phyloP scores from a whole-genome alignment of 2,797 vertebrate species.

The Champsocephalus esox region DNA sequence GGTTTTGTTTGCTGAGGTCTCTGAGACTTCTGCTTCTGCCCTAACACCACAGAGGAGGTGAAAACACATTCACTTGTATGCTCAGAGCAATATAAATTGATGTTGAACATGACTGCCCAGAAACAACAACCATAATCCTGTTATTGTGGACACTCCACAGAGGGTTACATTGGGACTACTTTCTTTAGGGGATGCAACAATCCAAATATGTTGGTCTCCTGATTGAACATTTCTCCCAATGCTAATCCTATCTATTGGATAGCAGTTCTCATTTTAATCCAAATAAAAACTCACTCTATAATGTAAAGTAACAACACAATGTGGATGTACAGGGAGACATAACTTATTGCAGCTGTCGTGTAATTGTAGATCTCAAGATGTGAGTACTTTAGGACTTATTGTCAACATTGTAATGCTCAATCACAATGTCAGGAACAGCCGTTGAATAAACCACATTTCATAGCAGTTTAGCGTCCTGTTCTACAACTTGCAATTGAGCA shows the following conservation, averaged over 20 bases:
- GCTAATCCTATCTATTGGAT: not conserved
- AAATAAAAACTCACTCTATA: not conserved
- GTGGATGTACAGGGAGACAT: not conserved
- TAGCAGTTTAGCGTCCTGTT: constrained; percentile 1
- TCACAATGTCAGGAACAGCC: not conserved
- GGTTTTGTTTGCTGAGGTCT: not conserved
- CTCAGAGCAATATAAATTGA: not conserved
- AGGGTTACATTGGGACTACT: not conserved
- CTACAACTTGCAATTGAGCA: constrained; percentile 22
- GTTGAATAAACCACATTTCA: constrained; percentile 15
- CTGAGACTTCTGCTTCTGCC: not conserved
- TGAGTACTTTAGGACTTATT: not conserved
- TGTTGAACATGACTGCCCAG: not conserved
- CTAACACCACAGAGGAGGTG: constrained; percentile 5
- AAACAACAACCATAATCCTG: not conserved
- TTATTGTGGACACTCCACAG: not conserved
- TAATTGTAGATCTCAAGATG: not conserved
- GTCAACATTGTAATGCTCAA: constrained; percentile 8
- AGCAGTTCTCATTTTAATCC: not conserved
- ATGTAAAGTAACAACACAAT: not conserved
- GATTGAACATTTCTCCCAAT: not conserved
- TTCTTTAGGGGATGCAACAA: not conserved
- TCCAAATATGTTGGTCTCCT: not conserved
- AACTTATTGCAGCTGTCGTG: not conserved
- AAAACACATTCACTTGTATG: constrained; percentile 9